phyloP scores from a whole-genome alignment of 2,888 invertebrate species.

The Sphaerophoria rueppellii region DNA sequence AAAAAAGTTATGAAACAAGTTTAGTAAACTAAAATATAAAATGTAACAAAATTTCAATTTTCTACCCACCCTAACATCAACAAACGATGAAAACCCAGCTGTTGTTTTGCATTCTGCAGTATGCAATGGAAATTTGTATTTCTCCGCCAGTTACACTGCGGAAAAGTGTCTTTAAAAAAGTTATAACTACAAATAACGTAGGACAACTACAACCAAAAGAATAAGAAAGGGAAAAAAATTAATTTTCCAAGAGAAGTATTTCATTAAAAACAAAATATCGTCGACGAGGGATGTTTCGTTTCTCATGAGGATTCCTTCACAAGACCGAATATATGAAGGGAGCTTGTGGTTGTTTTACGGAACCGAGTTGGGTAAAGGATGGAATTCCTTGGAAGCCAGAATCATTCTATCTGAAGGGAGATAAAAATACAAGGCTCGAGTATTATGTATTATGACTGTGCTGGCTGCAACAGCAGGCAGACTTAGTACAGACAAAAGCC shows the following conservation, averaged over 20 bases:
- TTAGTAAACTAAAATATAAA: too few species aligned
- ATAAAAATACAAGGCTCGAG: not conserved
- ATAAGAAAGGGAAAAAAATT: conserved; percentile 36
- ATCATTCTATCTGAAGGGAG: not conserved
- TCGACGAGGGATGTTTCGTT: conserved; percentile 52
- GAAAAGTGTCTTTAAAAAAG: conserved; percentile 70
- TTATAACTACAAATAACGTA: conserved; percentile 40
- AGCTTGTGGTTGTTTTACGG: not conserved
- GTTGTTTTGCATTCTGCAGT: conserved; percentile 54
- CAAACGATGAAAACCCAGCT: not conserved
- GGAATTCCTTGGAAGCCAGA: conserved; percentile 1
- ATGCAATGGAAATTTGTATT: conserved; percentile 63
- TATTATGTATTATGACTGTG: not conserved
- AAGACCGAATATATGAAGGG: not conserved
- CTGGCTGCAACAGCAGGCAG: conserved; percentile 11
- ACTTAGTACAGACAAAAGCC: conserved; percentile 62
- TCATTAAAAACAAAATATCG: conserved; percentile 70
- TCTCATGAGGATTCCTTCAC: conserved; percentile 8
- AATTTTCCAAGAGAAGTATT: conserved; percentile 72
- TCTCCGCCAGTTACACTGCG: conserved; percentile 64
- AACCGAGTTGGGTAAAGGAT: not conserved
- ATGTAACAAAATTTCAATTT: too few species aligned
- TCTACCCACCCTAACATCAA: not conserved
- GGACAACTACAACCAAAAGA: not conserved
- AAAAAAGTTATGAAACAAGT: too few species aligned